Evolutionary conservation across 2,797 vertebrate species (phyloP), one percentile per base, ranked within the genome.

Genomic region (Distichodus sexfasciatus): DNA sequence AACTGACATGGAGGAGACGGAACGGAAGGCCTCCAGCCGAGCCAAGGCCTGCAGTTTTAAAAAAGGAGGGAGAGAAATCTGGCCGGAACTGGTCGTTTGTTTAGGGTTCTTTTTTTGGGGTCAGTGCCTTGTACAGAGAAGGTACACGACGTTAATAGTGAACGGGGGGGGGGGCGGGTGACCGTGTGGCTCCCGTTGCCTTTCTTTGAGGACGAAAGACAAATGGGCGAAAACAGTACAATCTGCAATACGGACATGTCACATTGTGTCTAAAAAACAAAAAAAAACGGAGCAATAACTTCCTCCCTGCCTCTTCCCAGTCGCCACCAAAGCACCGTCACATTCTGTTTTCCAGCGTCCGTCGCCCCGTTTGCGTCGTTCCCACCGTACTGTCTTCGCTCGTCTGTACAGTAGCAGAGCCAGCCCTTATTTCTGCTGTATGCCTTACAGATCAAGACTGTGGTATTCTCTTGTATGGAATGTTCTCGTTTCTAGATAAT

Each of bases 251-350:
- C 46, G 41, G 54, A 71, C 69, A 44, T 26, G 15, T 44, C 41
- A 26, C 26, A 23, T 21, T 43, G 19, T 71, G 65, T 19, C 23
- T 41, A 62, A 3, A 8, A 15, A n/a, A n/a, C n/a, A n/a, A n/a
- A n/a, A n/a, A 29, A 29, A 60, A 79, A 64, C 61, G 64, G 80
- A 85, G 81, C 82, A 84, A 85, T 82, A 82, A 81, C 63, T 19
- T 66, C n/a, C 24, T 73, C 78, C 69, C 36, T 79, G 64, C 70
- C 72, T 72, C 75, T 72, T 77, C 76, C 59, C 46, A 59, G 65
- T 77, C 36, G 12, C 68, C 71, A 77, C 78, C 79, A 82, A 82
- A 82, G 78, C 74, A 81, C 74, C 76, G 74, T 59, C 51, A 48
- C 28, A 29, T 79, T 44, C n/a, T n/a, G n/a, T n/a, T n/a, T n/a